Percentiles rank a stretch among this genome's conserved stretches.
phyloP scores from a whole-genome alignment of 2,797 vertebrate genomes.

The Rhabdomys pumilio region DNA sequence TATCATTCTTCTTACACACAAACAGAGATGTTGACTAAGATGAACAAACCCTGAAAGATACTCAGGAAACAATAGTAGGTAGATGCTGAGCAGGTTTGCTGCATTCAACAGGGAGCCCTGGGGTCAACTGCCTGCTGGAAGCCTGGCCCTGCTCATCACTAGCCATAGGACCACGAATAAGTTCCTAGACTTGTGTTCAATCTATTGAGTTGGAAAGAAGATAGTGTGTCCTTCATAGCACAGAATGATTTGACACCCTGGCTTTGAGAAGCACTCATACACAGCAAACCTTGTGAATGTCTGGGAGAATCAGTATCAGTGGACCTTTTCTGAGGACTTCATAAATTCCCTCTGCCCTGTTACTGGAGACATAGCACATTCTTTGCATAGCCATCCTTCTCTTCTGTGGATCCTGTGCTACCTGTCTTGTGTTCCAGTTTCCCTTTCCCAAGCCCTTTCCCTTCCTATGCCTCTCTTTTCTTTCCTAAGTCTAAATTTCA shows the following conservation, averaged over 20 bases:
- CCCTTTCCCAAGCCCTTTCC: not conserved
- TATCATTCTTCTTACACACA: not conserved
- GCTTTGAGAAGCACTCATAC: not conserved
- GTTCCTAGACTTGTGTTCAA: not conserved
- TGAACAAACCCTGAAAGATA: not conserved
- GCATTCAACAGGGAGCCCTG: no score
- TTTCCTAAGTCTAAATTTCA: not conserved
- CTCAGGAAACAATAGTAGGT: not conserved
- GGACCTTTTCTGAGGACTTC: no score
- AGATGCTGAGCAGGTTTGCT: not conserved
- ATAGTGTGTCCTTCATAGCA: not conserved
- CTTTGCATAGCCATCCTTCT: not conserved
- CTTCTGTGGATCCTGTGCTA: not conserved
- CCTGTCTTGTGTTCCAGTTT: not conserved
- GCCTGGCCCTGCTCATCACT: not conserved
- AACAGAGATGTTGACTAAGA: not conserved
- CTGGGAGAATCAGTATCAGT: accelerated
- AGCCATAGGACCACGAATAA: not conserved
- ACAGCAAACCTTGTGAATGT: not conserved
- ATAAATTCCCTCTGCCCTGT: not conserved
- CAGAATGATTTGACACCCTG: not conserved
- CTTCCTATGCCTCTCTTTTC: not conserved
- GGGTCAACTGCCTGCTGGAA: not conserved
- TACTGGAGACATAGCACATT: not conserved
- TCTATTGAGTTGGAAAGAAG: not conserved